A percentile compares a stretch with the other conserved stretches of the same genome.
These are phyloP conservation scores for Coenonympha arcania DNA, from an alignment of 2,888 invertebrate genomes.

Conservation along the genomic window DNA sequence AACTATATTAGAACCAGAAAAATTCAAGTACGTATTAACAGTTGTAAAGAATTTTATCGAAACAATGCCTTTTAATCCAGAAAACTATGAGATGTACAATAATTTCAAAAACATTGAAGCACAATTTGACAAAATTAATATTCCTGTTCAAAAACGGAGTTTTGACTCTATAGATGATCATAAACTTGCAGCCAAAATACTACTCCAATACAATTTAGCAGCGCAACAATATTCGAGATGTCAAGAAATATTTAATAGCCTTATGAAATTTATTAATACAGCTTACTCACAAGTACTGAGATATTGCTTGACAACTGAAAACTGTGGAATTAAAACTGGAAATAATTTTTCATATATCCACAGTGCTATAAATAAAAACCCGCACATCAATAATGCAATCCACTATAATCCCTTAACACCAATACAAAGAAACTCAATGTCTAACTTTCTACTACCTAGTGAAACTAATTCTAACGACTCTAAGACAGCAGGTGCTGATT, in stretches of 20 bases:
- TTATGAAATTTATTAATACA: constrained; percentile 11
- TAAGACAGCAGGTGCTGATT: neutral
- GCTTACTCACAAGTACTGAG: constrained; percentile 2
- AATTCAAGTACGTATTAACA: constrained; percentile 18
- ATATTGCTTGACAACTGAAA: constrained; percentile 9
- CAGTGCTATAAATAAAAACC: neutral
- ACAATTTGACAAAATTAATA: neutral
- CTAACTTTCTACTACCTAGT: neutral
- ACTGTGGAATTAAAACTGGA: constrained; percentile 6
- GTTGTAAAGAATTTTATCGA: constrained; percentile 11
- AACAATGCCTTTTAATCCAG: constrained; percentile 1
- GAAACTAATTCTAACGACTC: neutral
- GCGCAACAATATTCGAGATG: constrained; percentile 1
- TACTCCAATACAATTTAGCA: constrained; percentile 7
- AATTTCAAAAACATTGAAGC: constrained; percentile 1
- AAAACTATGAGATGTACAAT: neutral
- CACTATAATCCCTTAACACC: neutral
- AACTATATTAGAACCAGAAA: constrained; percentile 7
- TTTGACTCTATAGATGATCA: neutral
- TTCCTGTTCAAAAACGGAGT: neutral
- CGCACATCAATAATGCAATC: neutral
- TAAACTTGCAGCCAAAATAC: neutral
- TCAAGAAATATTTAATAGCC: constrained; percentile 8
- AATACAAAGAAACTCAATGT: neutral
- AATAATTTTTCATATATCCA: neutral